Evolutionary conservation across 2,797 vertebrate genomes (phyloP).

Genomic region (Gorsachius magnificus): DNA sequence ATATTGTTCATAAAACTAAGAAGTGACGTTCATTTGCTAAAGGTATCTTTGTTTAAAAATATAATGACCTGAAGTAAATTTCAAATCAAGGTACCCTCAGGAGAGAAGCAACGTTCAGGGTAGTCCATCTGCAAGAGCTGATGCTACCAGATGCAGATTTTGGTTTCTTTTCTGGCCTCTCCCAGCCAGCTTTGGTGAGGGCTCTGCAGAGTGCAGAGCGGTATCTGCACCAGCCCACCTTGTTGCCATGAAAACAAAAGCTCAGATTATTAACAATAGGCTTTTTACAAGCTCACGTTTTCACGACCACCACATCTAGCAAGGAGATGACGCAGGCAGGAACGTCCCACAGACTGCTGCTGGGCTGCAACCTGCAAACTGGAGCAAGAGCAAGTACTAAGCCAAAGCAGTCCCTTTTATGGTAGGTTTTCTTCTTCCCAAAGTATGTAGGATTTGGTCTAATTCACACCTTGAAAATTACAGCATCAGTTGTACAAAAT

Average conservation of each 20-base stretch:
- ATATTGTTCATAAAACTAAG: neutral
- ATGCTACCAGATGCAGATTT: neutral
- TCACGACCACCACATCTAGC: neutral
- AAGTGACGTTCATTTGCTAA: neutral
- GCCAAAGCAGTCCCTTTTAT: neutral
- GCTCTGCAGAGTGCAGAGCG: neutral
- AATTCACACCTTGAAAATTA: neutral
- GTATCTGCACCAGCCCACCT: neutral
- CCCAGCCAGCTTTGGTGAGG: neutral
- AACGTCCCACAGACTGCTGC: neutral
- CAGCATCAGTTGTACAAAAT: neutral
- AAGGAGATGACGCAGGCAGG: neutral
- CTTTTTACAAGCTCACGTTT: neutral
- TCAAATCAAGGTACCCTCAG: neutral
- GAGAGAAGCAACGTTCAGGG: neutral
- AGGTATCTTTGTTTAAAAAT: neutral
- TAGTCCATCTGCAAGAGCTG: neutral
- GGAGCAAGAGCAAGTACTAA: neutral
- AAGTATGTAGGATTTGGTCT: neutral
- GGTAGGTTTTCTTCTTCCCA: neutral
- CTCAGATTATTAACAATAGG: neutral
- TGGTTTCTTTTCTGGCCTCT: neutral
- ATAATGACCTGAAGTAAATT: neutral
- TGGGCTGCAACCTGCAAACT: neutral
- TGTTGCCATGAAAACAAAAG: neutral